These are phyloP conservation scores for Erpetoichthys calabaricus DNA, from an alignment of 2,797 vertebrate genomes.

Conservation along the genomic window DNA sequence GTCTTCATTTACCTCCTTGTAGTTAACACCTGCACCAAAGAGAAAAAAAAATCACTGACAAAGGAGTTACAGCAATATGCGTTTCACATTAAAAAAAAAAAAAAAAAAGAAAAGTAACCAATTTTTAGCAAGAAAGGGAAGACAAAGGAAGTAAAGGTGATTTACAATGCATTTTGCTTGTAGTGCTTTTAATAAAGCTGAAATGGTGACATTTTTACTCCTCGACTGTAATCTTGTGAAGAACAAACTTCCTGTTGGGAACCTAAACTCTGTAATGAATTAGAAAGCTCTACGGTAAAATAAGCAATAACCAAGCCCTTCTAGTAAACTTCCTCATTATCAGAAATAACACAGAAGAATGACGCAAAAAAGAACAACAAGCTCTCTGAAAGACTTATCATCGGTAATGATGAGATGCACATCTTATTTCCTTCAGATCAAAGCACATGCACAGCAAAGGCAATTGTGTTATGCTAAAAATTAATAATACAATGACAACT, in stretches of 20 bases:
- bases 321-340: constrained; percentile 52
- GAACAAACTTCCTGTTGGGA: constrained; percentile 42
- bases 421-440: too few species aligned
- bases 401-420: constrained; percentile 20
- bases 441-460: too few species aligned
- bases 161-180: constrained; percentile 17
- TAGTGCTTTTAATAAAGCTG: background rate
- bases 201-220: constrained; percentile 19
- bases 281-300: constrained; percentile 38
- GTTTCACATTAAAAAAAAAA: background rate
- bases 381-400: constrained; percentile 11
- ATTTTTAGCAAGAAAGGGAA: background rate
- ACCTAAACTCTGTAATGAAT: constrained; percentile 36
- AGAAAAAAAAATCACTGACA: constrained; percentile 16
- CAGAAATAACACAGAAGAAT: constrained; percentile 7
- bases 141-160: constrained; percentile 5
- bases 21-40: constrained; percentile 72
- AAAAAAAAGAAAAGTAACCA: background rate
- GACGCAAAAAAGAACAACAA: constrained; percentile 35
- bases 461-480: too few species aligned
- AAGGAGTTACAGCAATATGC: background rate
- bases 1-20: constrained; percentile 86
- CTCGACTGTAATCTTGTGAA: constrained; percentile 36
- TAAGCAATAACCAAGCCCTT: constrained; percentile 43
- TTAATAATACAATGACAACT: too few species aligned